Percentiles rank a stretch among this genome's conserved stretches.
These are phyloP conservation scores for Apodemus sylvaticus DNA, from an alignment of 2,113 vertebrate species.

Conservation along the genomic window DNA sequence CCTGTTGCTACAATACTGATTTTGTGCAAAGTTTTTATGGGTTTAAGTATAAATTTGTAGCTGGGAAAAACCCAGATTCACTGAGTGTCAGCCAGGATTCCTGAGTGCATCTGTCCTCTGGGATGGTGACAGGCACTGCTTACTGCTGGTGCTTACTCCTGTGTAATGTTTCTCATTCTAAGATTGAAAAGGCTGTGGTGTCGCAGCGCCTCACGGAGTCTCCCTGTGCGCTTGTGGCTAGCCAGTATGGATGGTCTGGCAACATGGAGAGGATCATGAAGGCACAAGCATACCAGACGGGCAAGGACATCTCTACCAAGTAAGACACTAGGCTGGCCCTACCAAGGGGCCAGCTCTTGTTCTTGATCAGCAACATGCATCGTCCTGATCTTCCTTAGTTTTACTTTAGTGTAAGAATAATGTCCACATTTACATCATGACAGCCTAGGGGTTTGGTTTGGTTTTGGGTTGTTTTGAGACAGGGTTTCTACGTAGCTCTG, in stretches of 20 bases:
- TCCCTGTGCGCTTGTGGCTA: slow-evolving; percentile 96
- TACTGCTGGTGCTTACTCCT: neutral
- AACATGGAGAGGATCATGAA: slow-evolving; percentile 99
- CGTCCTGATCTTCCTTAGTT: neutral
- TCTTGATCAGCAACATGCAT: neutral
- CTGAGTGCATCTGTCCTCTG: neutral
- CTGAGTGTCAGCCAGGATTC: neutral
- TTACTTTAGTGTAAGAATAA: neutral
- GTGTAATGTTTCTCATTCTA: neutral
- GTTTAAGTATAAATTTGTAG: slow-evolving; percentile 3
- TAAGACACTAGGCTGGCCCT: slow-evolving; percentile 77
- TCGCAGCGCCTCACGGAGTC: slow-evolving; percentile 97
- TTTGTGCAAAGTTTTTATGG: neutral
- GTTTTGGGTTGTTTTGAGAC: neutral
- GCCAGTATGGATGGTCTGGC: slow-evolving; percentile 99
- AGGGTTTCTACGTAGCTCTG: neutral
- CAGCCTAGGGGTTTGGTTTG: neutral
- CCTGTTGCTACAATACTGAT: neutral
- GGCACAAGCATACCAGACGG: slow-evolving; percentile 98
- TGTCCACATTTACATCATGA: neutral
- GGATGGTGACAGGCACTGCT: neutral
- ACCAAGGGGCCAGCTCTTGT: neutral
- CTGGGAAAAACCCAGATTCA: neutral
- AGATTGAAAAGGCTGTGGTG: slow-evolving; percentile 97
- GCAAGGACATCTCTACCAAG: slow-evolving; percentile 99